Evolutionary conservation across 1,140 invertebrate genomes (phyloP).

Genomic region (Conus ventricosus): DNA sequence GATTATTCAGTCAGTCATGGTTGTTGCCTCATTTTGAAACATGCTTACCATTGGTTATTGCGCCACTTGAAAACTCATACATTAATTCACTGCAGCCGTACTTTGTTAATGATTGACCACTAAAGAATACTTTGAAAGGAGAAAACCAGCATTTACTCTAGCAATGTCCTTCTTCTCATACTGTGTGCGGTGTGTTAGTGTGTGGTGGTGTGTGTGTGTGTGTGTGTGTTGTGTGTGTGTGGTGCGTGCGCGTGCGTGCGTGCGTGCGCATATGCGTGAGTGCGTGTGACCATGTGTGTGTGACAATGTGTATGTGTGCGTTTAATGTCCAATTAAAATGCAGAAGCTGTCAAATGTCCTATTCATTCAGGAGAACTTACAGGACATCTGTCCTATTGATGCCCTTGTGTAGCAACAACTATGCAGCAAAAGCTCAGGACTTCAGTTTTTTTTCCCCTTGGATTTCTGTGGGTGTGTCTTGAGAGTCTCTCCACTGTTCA

Average conservation of each 20-base stretch:
- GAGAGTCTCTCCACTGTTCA: not conserved
- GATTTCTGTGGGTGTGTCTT: not conserved
- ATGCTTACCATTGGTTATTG: no score
- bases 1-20: no score
- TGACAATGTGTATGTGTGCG: not conserved
- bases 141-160: not conserved
- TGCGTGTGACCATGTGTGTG: not conserved
- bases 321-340: not conserved
- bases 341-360: no score
- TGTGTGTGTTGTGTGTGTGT: not conserved
- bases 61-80: no score
- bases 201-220: not conserved
- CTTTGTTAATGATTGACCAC: no score
- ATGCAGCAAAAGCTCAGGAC: not conserved
- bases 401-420: not conserved
- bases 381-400: not conserved
- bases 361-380: no score
- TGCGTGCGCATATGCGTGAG: not conserved
- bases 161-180: not conserved
- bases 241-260: not conserved
- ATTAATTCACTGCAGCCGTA: no score
- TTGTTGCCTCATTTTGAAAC: no score
- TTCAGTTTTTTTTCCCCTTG: no score
- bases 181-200: no score
- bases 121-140: no score